Percentiles rank a stretch among this genome's conserved stretches.
These are phyloP conservation scores for Spinus pinus DNA, from an alignment of 2,797 vertebrate genomes.

Conservation along the genomic window DNA sequence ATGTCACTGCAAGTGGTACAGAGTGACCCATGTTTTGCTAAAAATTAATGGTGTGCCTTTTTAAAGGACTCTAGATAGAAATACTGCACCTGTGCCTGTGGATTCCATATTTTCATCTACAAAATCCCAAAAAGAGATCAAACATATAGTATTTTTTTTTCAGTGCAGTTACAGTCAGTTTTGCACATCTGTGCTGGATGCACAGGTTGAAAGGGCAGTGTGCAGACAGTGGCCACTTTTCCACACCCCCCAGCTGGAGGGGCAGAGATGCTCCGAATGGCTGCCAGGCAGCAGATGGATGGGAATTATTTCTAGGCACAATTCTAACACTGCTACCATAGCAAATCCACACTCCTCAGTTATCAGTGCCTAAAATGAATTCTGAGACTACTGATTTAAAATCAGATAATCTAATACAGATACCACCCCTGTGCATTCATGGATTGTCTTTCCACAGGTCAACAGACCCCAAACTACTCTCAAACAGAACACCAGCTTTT, in stretches of 20 bases:
- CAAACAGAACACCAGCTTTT: not conserved
- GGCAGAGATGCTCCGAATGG: not conserved
- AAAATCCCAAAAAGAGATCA: not conserved
- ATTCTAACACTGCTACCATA: not conserved
- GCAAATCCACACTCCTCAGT: not conserved
- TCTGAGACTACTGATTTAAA: not conserved
- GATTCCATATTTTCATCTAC: not conserved
- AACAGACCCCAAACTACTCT: not conserved
- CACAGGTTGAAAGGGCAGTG: not conserved
- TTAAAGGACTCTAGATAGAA: not conserved
- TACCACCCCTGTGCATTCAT: not conserved
- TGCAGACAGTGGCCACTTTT: not conserved
- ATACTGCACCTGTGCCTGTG: not conserved
- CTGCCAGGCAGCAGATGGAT: not conserved
- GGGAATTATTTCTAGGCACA: not conserved
- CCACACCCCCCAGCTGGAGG: not conserved
- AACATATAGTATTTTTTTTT: not conserved
- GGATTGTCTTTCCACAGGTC: not conserved
- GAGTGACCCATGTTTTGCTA: fast-evolving
- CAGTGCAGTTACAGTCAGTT: not conserved
- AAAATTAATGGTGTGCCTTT: not conserved
- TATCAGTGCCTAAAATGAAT: not conserved
- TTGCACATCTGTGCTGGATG: not conserved
- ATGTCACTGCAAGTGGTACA: not conserved
- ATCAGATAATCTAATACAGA: not conserved